Evolutionary conservation across 1,140 invertebrate genomes (phyloP), one percentile per base, ranked within the genome.

Genomic region (Drosophila sturtevanti): DNA sequence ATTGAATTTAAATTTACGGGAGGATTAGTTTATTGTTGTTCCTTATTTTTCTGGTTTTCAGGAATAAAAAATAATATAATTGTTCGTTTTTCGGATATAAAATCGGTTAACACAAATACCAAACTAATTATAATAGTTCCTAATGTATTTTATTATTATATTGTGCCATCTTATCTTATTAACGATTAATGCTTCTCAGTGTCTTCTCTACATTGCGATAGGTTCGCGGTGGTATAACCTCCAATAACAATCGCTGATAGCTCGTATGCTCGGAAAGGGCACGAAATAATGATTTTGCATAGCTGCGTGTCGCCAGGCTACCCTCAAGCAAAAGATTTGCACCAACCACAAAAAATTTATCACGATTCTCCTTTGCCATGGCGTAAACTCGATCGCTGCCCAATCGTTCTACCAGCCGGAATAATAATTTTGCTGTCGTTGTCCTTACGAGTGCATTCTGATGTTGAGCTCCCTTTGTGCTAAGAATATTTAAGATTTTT

Each of bases 261-360:
- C 93, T 93, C 1, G 90, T 80, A 90, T 96, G 94, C 9, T 93
- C 91, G 62, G 95, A 93, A 9, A 96, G 89, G 0, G 93, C 89
- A 10, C 93, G 92, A 71, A 95, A 95, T 12, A 96, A 93, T 59
- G 94, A 93, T 41, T 95, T 94, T 1, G 95, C 95, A 91, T 94
- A 95, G 92, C 91, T 93, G 93, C 98, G 95, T 0, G 97, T 96
- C 72, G 98, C 96, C 16, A 97, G 93, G 90, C 95, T 97, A 11
- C 97, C 96, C 91, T 99, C 98, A 6, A 95, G 95, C 0, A 98
- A 92, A 66, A 98, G 94, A 79, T 96, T 96, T 0, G 97, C 96
- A 2, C 95, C 95, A 0, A 96, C 94, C 18, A 95, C 93, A 34
- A 99, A 92, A 37, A 98, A 93, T 76, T 96, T 95, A 69, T 98